Conservation (phyloP, 1,140 invertebrate genomes). For the Manduca sexta region DNA sequence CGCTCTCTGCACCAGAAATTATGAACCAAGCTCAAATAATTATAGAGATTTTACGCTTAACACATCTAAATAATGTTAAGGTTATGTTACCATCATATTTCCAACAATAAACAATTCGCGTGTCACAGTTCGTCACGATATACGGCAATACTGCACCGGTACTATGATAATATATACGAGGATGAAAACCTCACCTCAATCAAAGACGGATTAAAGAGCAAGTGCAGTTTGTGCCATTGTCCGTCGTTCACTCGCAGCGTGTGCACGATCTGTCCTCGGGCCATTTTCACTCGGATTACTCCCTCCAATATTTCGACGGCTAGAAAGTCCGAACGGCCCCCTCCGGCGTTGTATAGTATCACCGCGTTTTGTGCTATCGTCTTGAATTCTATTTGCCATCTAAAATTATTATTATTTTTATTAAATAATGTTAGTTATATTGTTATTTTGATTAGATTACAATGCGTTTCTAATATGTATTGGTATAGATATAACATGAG, state of each 20-base stretch:
- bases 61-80: no score
- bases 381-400: constrained; percentile 88
- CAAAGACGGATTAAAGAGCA: constrained; percentile 81
- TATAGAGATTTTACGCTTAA: no score
- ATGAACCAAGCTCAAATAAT: no score
- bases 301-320: constrained; percentile 87
- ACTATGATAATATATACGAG: background rate
- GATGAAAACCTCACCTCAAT: constrained; percentile 67
- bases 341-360: constrained; percentile 87
- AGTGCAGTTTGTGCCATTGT: constrained; percentile 87
- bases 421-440: no score
- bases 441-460: no score
- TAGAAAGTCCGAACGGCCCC: constrained; percentile 83
- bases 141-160: background rate
- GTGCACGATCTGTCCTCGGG: constrained; percentile 64
- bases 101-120: background rate
- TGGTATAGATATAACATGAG: no score
- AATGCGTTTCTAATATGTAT: no score
- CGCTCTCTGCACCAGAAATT: no score
- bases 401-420: constrained; percentile 30
- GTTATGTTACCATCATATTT: no score
- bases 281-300: constrained; percentile 74
- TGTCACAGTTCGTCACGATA: no score
- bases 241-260: constrained; percentile 81
- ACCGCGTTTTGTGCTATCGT: constrained; percentile 85